Evolutionary conservation across 2,113 vertebrate genomes (phyloP), one percentile per base, ranked within the genome.

Genomic region (Vanacampus margaritifer): DNA sequence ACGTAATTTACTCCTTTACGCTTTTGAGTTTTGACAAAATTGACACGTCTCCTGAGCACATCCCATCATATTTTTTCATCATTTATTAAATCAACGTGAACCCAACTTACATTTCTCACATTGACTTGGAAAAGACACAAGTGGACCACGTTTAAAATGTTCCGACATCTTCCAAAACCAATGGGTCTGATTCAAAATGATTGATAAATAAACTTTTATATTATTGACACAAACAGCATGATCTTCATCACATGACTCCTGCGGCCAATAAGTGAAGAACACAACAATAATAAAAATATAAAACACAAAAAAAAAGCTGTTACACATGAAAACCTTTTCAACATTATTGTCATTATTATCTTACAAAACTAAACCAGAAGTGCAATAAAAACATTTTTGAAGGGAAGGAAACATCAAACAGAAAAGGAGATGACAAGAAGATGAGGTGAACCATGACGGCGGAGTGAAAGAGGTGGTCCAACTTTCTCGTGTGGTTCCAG

Each of bases 301-400:
- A 74, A 79, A 71, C 50, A 68, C 68, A n/a, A n/a, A n/a, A n/a
- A 85, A 84, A 86, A 83, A 73, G 79, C 76, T 81, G 58, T 80
- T 76, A 80, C n/a, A 89, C 78, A 86, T 82, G 75, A 81, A 65
- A 84, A 76, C 74, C 79, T 86, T 84, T 87, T 89, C 84, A 86
- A 87, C 77, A 88, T 86, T 87, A 72, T 84, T 73, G 80, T 88
- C 67, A 85, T 80, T 84, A 77, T 76, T 87, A 89, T 89, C 75
- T 88, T 90, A 89, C 86, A 89, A 90, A 88, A 62, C 75, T 84
- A 88, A 87, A 86, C 83, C 60, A 90, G 91, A 84, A 90, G 89
- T 91, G 90, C 90, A 91, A 91, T 88, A n/a, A 88, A 88, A 88
- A 54, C 23, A 24, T 14, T 54, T 50, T 12, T 24, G 23, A 26